A percentile compares a stretch with the other conserved stretches of the same genome.
Evolutionary conservation across 2,797 vertebrate species (phyloP).

Genomic region (Chiroxiphia lanceolata): DNA sequence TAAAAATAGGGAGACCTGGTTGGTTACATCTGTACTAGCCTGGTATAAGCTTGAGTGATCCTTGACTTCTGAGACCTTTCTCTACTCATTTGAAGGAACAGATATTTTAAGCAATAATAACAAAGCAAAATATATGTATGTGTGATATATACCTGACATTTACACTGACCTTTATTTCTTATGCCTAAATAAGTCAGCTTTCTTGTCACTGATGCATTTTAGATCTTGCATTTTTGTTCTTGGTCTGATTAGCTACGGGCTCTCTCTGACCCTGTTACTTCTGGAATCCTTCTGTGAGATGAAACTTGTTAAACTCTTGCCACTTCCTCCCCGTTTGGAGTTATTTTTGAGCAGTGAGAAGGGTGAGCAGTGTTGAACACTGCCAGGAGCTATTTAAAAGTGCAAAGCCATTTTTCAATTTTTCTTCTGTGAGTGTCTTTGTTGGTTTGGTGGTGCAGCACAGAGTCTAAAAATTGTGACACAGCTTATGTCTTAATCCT

Average conservation of each 20-base stretch:
- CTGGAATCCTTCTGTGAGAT: background rate
- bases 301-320: background rate
- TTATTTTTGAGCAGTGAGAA: background rate
- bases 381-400: constrained; percentile 12
- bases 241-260: background rate
- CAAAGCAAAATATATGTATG: background rate
- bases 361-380: background rate
- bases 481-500: constrained; percentile 12
- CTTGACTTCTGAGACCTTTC: constrained; percentile 29
- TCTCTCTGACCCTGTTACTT: background rate
- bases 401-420: background rate
- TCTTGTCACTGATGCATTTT: background rate
- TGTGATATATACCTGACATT: constrained; percentile 26
- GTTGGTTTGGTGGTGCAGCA: background rate
- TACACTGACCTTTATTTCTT: constrained; percentile 36
- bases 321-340: background rate
- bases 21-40: background rate
- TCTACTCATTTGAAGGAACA: constrained; percentile 36
- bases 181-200: background rate
- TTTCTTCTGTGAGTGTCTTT: background rate
- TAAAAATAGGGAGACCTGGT: background rate
- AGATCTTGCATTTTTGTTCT: background rate
- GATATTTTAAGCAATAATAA: constrained; percentile 32
- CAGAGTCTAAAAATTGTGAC: background rate
- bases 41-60: background rate